Base-by-base conservation (phyloP, 2,113 vertebrate species). In the Columba livia region DNA sequence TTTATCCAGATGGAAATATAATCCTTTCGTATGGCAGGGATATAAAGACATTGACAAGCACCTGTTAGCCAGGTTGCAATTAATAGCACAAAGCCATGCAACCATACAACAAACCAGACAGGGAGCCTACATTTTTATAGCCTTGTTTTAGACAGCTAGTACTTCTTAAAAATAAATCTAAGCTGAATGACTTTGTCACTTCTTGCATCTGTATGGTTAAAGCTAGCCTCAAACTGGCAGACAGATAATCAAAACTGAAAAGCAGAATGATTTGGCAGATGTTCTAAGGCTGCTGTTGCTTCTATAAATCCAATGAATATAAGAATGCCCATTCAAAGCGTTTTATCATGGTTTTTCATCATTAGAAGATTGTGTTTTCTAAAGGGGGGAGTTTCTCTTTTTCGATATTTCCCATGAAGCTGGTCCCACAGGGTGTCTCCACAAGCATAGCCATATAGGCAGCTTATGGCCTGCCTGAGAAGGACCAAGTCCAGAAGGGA, bases 51-150 rank as follows among this genome's bases (percentile, higher is more conserved):
- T 86, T 86, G 81, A 93, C 90, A 93, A 95, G 91, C 96, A 97
- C 96, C 96, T 98, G 97, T 94, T 96, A 93, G 90, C 86, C 96
- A 96, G 96, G 96, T 97, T 97, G 93, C 93, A 96, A 85, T 96
- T 97, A 96, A 95, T 95, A 95, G 94, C 89, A 71, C 88, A 87
- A 90, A 95, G 90, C 89, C 89, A 48, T 42, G 75, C 88, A 93
- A 80, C 73, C 89, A 34, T 82, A 79, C 94, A 95, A 72, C 94
- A 89, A 92, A 67, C 94, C 96, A 97, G 97, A 95, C 94, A 89
- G 62, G 79, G 90, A 97, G 69, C 83, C 85, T 95, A 73, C 48
- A 26, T 93, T 97, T 47, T 98, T 97, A 97, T 89, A 94, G 86
- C 95, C 81, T 94, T 87, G 65, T 90, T 97, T 96, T 91, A 97